Conservation (phyloP, 1,140 invertebrate genomes). For the Radopholus similis region DNA sequence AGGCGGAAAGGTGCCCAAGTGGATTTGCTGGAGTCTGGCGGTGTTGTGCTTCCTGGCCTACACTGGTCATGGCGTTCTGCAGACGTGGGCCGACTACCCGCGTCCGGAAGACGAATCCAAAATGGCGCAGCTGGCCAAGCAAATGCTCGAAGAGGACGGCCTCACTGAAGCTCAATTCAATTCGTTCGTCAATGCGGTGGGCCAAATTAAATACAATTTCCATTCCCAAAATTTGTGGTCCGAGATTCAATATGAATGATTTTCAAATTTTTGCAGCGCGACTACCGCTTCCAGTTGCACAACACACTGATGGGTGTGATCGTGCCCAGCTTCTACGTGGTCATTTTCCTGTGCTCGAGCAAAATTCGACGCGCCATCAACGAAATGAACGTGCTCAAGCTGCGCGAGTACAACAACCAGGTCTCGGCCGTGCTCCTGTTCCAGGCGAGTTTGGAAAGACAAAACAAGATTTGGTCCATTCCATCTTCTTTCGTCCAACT, state of each 20-base stretch:
- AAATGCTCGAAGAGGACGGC: background rate
- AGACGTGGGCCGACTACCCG: background rate
- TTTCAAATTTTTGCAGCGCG: too few relatives aligned
- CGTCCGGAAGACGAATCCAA: background rate
- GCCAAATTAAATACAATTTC: too few relatives aligned
- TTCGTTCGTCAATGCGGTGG: slow-evolving; percentile 5
- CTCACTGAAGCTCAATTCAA: background rate
- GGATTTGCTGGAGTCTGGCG: background rate
- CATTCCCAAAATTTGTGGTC: too few relatives aligned
- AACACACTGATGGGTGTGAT: background rate
- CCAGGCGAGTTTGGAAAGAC: too few relatives aligned
- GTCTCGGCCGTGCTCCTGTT: background rate
- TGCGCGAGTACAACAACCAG: too few relatives aligned
- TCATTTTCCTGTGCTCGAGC: background rate
- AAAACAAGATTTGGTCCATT: too few relatives aligned
- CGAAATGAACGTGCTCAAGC: too few relatives aligned
- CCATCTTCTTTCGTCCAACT: too few relatives aligned
- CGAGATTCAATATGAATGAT: too few relatives aligned
- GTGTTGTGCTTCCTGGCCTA: background rate
- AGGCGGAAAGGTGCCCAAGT: too few relatives aligned
- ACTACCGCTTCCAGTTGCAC: background rate
- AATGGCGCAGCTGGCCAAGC: background rate
- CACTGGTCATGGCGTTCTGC: background rate
- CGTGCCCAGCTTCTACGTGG: background rate
- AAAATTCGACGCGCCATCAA: background rate